These are phyloP conservation scores for Cheilosia pagana DNA, from an alignment of 2,888 invertebrate genomes.

Conservation along the genomic window DNA sequence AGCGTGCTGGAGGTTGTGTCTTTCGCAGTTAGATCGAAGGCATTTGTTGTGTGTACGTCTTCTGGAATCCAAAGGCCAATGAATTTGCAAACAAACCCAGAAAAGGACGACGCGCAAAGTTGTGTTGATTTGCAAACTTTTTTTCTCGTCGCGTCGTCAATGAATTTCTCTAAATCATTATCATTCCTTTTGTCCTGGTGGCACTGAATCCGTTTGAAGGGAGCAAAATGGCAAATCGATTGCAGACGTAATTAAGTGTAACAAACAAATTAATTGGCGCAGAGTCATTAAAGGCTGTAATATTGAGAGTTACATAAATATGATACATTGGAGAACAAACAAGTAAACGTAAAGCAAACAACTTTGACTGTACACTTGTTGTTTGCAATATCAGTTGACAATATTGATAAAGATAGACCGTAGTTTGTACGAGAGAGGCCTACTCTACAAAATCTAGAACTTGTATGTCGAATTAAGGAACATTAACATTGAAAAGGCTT, in stretches of 20 bases:
- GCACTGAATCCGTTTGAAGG: constrained; percentile 36
- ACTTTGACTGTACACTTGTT: too few species aligned
- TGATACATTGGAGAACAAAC: too few species aligned
- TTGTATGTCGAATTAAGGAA: too few species aligned
- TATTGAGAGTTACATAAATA: too few species aligned
- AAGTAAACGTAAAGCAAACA: too few species aligned
- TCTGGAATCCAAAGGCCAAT: constrained; percentile 32
- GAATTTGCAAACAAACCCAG: constrained; percentile 20
- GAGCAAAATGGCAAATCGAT: constrained; percentile 38
- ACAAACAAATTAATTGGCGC: constrained; percentile 55
- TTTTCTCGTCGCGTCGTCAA: constrained; percentile 39
- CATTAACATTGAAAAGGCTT: too few species aligned
- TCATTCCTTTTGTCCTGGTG: constrained; percentile 32
- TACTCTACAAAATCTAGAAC: too few species aligned
- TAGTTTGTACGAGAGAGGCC: too few species aligned
- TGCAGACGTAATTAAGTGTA: constrained; percentile 57
- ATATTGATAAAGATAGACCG: too few species aligned
- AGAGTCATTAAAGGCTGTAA: background rate
- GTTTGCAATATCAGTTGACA: too few species aligned
- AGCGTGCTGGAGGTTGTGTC: constrained; percentile 34
- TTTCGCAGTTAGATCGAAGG: constrained; percentile 20
- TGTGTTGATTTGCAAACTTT: constrained; percentile 60
- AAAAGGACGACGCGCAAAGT: constrained; percentile 34
- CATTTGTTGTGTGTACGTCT: constrained; percentile 6
- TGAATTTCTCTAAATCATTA: constrained; percentile 42